Conservation (phyloP, 1,140 invertebrate species). For the Penaeus japonicus region DNA sequence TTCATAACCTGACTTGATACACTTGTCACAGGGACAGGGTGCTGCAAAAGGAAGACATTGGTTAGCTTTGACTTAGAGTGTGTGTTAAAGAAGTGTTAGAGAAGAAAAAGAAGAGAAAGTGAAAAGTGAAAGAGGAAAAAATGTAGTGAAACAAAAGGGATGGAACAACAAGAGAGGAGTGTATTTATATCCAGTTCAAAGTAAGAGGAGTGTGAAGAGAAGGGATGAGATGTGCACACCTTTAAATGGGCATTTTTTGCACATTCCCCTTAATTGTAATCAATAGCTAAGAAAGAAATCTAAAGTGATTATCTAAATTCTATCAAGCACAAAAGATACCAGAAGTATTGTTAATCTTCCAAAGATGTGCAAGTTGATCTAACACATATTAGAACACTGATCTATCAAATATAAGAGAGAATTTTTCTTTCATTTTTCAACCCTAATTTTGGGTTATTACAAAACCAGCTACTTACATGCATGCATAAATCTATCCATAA, state of each 20-base stretch:
- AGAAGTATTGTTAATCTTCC: too few species aligned
- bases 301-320: too few species aligned
- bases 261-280: too few species aligned
- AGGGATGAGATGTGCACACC: neutral
- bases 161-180: neutral
- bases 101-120: neutral
- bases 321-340: too few species aligned
- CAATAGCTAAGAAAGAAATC: neutral
- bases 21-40: conserved; percentile 39
- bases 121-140: neutral
- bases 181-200: neutral
- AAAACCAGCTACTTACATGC: too few species aligned
- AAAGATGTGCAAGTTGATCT: too few species aligned
- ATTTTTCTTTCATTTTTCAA: too few species aligned
- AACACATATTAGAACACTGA: too few species aligned
- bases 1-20: conserved; percentile 60
- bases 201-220: neutral
- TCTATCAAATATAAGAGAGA: too few species aligned
- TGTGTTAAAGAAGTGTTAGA: neutral
- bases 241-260: too few species aligned
- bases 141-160: neutral
- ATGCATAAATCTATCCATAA: too few species aligned
- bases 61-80: neutral
- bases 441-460: too few species aligned
- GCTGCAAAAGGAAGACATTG: neutral